A percentile compares a stretch with the other conserved stretches of the same genome.
These are phyloP conservation scores for Cotesia vestalis DNA, from an alignment of 1,140 invertebrate genomes.

Conservation along the genomic window DNA sequence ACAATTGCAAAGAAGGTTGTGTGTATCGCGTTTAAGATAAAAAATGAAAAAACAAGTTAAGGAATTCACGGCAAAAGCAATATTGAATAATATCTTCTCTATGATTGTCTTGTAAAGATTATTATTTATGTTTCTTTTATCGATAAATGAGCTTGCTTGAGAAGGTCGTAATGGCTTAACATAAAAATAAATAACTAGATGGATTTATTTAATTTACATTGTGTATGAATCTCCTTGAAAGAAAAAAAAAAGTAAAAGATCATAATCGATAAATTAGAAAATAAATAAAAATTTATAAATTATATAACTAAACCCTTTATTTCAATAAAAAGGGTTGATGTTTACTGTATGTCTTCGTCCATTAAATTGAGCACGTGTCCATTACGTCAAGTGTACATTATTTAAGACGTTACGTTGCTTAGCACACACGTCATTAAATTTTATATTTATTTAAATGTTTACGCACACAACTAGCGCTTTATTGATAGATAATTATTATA, in stretches of 20 bases:
- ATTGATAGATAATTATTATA: too few species aligned
- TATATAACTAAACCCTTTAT: background rate
- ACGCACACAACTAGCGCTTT: background rate
- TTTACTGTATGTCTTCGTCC: constrained; percentile 36
- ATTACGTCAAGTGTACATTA: constrained; percentile 24
- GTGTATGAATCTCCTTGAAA: background rate
- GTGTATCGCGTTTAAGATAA: too few species aligned
- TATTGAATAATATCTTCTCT: constrained; percentile 14
- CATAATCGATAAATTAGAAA: background rate
- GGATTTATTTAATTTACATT: too few species aligned
- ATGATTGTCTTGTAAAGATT: constrained; percentile 18
- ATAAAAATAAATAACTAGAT: too few species aligned
- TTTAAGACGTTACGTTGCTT: constrained; percentile 11
- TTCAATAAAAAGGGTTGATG: constrained; percentile 10
- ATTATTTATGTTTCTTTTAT: too few species aligned
- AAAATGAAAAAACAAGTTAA: too few species aligned
- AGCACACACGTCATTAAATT: background rate
- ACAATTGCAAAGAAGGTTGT: too few species aligned
- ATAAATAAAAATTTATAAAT: constrained; percentile 19
- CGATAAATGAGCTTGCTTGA: too few species aligned
- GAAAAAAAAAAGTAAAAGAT: background rate
- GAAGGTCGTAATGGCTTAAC: too few species aligned
- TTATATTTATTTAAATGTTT: constrained; percentile 3
- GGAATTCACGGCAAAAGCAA: too few species aligned
- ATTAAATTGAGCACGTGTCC: constrained; percentile 25